Base-by-base conservation (phyloP, 1,140 invertebrate species). In the Charaxes varanes region DNA sequence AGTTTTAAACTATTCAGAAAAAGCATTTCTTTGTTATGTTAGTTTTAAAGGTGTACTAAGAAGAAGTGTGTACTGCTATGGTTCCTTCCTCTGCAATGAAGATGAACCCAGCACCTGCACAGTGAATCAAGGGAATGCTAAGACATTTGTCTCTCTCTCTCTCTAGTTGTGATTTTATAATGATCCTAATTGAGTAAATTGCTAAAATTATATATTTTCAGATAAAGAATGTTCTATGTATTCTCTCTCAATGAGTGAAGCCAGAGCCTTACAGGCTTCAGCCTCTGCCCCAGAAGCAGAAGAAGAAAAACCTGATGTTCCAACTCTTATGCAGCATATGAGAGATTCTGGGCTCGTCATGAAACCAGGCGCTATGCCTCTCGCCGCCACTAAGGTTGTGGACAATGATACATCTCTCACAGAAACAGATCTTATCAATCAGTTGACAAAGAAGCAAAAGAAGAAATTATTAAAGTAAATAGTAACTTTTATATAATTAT, bases 201-300 rank as follows among this genome's bases (percentile, higher is more conserved):
- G 22, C 7, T 15, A 27, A 17, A 12, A 31, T 22, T 19, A 8
- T 18, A 21, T 34, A 4, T 52, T 86, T 87, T 21, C 55, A 91
- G 92, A 96, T 65, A 94, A 93, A 78, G 97, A 97, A 83, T 99
- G 97, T 85, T 94, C 94, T 17, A 88, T 99, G 78, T 98, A 96
- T 57, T 94, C 93, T 67, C 88, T 95, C 60, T 92, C 93, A 2
- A 91, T 93, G 86, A 88, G 87, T 61, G 87, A 88, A 60, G 87
- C 87, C 0, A 84, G 87, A 27, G 87, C 87, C 30, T 52, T 87
- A 10, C 84, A 88, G 53, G 86, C 87, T 11, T 86, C 87, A 4
- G 62, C 87, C 38, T 86, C 90, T 81, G 79, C 88, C 56, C 86
- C 87, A 70, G 87, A 88, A 70, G 84, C 90, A 78, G 72, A 86